Conservation (phyloP, 2,888 invertebrate genomes). For the Willowsia nigromaculata region DNA sequence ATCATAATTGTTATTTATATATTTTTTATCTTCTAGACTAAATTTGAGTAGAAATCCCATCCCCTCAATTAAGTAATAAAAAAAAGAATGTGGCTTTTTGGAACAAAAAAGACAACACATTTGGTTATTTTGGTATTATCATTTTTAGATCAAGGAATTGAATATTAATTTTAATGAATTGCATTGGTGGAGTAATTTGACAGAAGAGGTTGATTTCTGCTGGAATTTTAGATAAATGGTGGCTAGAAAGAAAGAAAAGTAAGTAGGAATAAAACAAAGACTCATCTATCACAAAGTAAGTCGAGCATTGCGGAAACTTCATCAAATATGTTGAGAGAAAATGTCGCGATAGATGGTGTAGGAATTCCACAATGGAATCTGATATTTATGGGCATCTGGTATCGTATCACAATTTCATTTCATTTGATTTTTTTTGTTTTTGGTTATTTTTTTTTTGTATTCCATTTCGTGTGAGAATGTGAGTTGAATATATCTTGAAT, state of each 20-base stretch:
- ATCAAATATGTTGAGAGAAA: neutral
- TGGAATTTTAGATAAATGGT: constrained; percentile 13
- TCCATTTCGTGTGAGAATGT: neutral
- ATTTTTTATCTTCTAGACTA: neutral
- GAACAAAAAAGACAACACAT: neutral
- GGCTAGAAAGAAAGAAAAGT: neutral
- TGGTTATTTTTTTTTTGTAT: neutral
- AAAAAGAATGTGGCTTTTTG: neutral
- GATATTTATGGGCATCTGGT: constrained; percentile 12
- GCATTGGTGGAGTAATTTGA: neutral
- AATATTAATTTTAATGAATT: neutral
- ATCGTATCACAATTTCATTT: neutral
- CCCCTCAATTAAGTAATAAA: neutral
- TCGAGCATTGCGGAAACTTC: constrained; percentile 23
- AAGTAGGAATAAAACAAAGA: neutral
- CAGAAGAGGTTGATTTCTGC: neutral
- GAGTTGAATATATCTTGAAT: neutral
- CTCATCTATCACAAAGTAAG: neutral
- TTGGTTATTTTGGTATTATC: neutral
- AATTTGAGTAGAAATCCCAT: neutral
- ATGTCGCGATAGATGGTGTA: neutral
- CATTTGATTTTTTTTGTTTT: neutral
- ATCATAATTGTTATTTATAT: constrained; percentile 1
- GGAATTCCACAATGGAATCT: too few species aligned
- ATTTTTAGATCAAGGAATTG: constrained; percentile 2